Percentiles rank a stretch among this genome's conserved stretches.
These are phyloP conservation scores for Aldabrachelys gigantea DNA, from an alignment of 2,113 vertebrate genomes.

Conservation along the genomic window DNA sequence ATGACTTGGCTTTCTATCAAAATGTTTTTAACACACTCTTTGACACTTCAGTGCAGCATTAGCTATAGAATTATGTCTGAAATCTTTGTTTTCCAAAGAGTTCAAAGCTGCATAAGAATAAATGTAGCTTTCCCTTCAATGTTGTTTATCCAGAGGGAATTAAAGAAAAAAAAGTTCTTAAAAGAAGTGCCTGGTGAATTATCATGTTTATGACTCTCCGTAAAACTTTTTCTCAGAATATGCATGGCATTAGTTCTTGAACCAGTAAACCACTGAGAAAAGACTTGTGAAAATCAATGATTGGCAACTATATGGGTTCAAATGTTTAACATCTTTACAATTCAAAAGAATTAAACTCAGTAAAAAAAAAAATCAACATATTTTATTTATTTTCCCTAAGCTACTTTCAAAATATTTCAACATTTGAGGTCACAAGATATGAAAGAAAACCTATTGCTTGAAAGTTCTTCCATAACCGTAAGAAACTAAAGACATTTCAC, in stretches of 20 bases:
- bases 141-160: background rate
- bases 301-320: slow-evolving; percentile 41
- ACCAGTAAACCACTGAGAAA: slow-evolving; percentile 74
- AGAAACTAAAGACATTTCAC: slow-evolving; percentile 27
- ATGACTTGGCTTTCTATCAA: slow-evolving; percentile 85
- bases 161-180: slow-evolving; percentile 1
- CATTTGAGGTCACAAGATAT: background rate
- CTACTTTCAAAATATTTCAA: slow-evolving; percentile 34
- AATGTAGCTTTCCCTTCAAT: slow-evolving; percentile 28
- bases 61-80: slow-evolving; percentile 71
- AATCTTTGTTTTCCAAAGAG: slow-evolving; percentile 66
- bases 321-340: slow-evolving; percentile 48
- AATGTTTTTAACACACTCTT: slow-evolving; percentile 81
- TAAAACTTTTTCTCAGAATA: slow-evolving; percentile 67
- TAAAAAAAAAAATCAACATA: slow-evolving; percentile 17
- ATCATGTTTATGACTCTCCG: slow-evolving; percentile 31
- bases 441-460: slow-evolving; percentile 24
- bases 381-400: background rate
- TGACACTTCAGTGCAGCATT: slow-evolving; percentile 77
- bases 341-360: slow-evolving; percentile 12
- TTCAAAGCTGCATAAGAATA: slow-evolving; percentile 73
- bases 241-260: slow-evolving; percentile 40
- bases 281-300: slow-evolving; percentile 62
- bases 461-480: background rate
- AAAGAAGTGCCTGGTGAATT: background rate